Evolutionary conservation across 2,797 vertebrate genomes (phyloP), one percentile per base, ranked within the genome.

Genomic region (Pantherophis alleghaniensis): DNA sequence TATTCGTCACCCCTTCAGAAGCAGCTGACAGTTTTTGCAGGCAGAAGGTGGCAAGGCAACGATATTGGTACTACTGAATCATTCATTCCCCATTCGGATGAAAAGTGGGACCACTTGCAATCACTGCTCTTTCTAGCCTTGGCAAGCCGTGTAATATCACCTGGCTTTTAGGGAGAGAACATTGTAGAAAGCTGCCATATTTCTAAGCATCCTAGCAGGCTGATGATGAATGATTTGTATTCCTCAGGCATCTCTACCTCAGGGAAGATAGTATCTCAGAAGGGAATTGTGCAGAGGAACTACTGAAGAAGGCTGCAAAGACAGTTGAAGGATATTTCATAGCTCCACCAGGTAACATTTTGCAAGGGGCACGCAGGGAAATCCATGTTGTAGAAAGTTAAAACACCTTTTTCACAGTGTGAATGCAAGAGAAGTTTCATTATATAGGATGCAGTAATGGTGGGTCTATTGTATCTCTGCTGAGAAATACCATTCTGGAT

Each of bases 271-370:
- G 87, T 0, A 97, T 98, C 53, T 97, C 86, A 5, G 98, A 99
- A 92, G 98, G 99, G 5, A 97, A 98, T 95, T 98, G 98, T 95
- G 97, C 97, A 0, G 98, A 98, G 47, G 96, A 98, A 90, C 96
- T 99, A 89, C 97, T 99, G 37, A 95, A 97, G 86, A 98, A 99
- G 5, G 97, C 99, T 92, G 98, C 90, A 92, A 95, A 94, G 20
- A 98, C 98, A 55, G 96, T 98, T 60, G 99, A 99, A 94, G 99
- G 99, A 87, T 99, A 99, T 96, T 99, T 99, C 96, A 98, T 99
- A 92, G 98, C 99, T 66, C 99, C 99, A 91, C 99, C 99, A 98
- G 99, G 99, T 99, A 97, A 37, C 95, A 91, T 74, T 3, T 89
- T 56, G 47, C 22, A 22, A 13, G 22, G 14, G 24, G 9, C 86